These are phyloP conservation scores for Allolobophora icterica DNA, from an alignment of 2,888 invertebrate species.

Conservation along the genomic window DNA sequence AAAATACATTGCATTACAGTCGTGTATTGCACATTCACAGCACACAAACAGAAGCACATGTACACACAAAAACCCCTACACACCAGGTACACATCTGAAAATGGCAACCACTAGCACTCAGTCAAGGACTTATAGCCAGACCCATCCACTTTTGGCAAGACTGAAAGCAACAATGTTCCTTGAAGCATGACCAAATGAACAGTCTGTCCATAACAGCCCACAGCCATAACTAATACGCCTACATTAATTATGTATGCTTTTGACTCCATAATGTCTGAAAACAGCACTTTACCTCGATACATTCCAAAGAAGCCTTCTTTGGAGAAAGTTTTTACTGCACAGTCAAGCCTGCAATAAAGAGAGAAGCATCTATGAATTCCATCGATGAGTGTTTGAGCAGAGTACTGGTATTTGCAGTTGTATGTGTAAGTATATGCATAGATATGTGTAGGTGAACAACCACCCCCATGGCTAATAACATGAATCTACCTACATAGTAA, in stretches of 20 bases:
- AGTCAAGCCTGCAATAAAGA: constrained; percentile 80
- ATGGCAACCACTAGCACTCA: too few relatives aligned
- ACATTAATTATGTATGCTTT: background rate
- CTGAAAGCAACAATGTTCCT: too few relatives aligned
- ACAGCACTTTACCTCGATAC: constrained; percentile 78
- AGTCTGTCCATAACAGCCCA: too few relatives aligned
- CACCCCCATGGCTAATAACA: background rate
- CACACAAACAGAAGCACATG: background rate
- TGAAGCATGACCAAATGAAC: too few relatives aligned
- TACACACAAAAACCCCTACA: background rate
- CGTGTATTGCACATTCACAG: background rate
- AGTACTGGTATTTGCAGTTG: background rate
- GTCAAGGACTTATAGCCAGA: too few relatives aligned
- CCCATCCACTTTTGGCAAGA: too few relatives aligned
- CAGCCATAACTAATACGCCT: too few relatives aligned
- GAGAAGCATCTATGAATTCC: background rate
- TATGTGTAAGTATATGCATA: background rate
- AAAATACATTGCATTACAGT: too few relatives aligned
- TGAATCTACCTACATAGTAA: background rate
- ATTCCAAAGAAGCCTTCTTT: constrained; percentile 96
- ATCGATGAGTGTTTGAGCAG: background rate
- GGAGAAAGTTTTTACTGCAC: constrained; percentile 88
- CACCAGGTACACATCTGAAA: background rate
- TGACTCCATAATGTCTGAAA: background rate
- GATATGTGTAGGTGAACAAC: background rate